Conservation (phyloP, 2,797 vertebrate genomes). For the Scyliorhinus canicula region DNA sequence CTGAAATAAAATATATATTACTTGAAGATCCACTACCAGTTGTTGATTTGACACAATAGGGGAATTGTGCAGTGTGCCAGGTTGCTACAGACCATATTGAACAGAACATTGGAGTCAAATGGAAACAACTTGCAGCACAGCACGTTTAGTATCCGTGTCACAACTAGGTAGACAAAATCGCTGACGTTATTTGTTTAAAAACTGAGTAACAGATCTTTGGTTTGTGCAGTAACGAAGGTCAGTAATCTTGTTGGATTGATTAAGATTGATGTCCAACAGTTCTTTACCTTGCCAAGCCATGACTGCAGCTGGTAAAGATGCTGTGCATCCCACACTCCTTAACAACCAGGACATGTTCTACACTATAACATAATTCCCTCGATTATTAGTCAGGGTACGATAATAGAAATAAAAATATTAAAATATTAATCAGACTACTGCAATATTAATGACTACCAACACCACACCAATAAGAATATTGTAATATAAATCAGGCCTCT, state of each 20-base stretch:
- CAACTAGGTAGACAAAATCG: not conserved
- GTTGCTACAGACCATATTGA: not conserved
- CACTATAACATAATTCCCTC: not conserved
- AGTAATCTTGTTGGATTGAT: not conserved
- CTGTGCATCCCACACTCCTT: not conserved
- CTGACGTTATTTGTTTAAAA: constrained; percentile 8
- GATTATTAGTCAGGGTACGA: not conserved
- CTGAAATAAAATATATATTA: not conserved
- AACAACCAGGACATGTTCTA: not conserved
- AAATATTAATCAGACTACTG: not conserved
- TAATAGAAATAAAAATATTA: not conserved
- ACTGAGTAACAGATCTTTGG: not conserved
- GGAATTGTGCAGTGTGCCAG: not conserved
- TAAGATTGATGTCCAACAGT: not conserved
- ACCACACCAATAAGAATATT: not conserved
- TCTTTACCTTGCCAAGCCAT: not conserved
- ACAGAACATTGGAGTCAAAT: not conserved
- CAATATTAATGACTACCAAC: not conserved
- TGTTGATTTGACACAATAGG: not conserved
- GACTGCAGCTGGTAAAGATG: not conserved
- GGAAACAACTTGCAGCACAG: not conserved
- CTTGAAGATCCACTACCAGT: not conserved
- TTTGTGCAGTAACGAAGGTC: not conserved
- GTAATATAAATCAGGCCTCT: not conserved
- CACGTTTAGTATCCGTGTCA: not conserved